Evolutionary conservation across 2,113 vertebrate species (phyloP).

Genomic region (Mobula hypostoma): DNA sequence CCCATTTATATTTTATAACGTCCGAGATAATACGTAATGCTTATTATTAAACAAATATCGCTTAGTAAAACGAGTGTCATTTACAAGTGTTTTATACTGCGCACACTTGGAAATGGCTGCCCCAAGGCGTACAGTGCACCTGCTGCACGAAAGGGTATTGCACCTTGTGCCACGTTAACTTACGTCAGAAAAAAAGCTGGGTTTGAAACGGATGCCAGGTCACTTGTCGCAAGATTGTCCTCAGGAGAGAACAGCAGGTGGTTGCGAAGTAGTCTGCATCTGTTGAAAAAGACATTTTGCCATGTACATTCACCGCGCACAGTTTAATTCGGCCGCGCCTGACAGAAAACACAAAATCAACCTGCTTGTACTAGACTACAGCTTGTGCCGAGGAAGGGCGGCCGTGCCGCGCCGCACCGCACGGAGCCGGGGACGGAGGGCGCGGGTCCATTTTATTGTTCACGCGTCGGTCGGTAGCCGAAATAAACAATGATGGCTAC

Average conservation of each 20-base stretch:
- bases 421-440: too few relatives aligned
- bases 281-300: neutral
- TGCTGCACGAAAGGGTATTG: neutral
- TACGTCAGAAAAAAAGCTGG: neutral
- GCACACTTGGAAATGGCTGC: slow-evolving; percentile 2
- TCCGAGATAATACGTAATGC: too few relatives aligned
- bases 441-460: slow-evolving; percentile 27
- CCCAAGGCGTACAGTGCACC: neutral
- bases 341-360: neutral
- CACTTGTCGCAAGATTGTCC: neutral
- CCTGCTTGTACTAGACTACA: neutral
- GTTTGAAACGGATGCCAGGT: neutral
- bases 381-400: too few relatives aligned
- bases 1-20: too few relatives aligned
- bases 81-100: too few relatives aligned
- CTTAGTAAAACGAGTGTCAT: too few relatives aligned
- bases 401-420: too few relatives aligned
- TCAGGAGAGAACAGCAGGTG: neutral
- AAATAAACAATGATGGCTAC: neutral
- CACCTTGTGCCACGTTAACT: slow-evolving; percentile 28
- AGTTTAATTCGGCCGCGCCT: neutral
- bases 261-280: neutral
- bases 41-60: too few relatives aligned
- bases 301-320: neutral
- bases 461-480: slow-evolving; percentile 8